Base-by-base conservation (phyloP, 2,113 vertebrate species). In the Grus americana region DNA sequence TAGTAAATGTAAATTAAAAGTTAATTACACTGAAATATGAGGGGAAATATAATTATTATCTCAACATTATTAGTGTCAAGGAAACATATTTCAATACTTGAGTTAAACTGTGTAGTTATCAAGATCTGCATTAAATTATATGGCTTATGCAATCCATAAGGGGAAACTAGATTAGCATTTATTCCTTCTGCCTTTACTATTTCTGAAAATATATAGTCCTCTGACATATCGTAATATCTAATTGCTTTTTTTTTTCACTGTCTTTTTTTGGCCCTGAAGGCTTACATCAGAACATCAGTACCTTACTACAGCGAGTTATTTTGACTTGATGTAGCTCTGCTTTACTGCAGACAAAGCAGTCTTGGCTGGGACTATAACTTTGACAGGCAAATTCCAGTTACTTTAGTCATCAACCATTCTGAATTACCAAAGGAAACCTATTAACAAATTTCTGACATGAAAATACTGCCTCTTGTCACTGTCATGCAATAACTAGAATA, bases 381-480 rank as follows among this genome's bases (percentile, higher is more conserved):
- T 87, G 86, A 94, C 92, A 96, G 78, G 42, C 13, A 94, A 94
- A 96, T 88, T 86, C 58, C 55, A 93, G 79, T 65, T 86, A 81
- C 82, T 80, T 85, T 75, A 91, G 70, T 96, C 71, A 84, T 94
- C 75, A 92, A 83, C 61, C 70, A 26, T 55, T 75, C 92, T 67
- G n/a, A 79, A 74, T 91, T 90, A 95, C 75, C 86, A 63, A 88
- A 95, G 74, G 67, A 95, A 78, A 73, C 55, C 55, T 68, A 91
- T 95, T 92, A 97, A 90, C 84, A 92, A 50, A 84, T 89, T 84
- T 83, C 78, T 87, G 94, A 95, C 63, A 85, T 72, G 72, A 93
- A 89, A 73, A 83, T 40, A 61, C 15, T 52, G 85, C 62, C 59
- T 93, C 83, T 92, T 85, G 74, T 97, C 75, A 40, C 91, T 79